Evolutionary conservation across 2,797 vertebrate genomes (phyloP).

Genomic region (Gallinago stenura): DNA sequence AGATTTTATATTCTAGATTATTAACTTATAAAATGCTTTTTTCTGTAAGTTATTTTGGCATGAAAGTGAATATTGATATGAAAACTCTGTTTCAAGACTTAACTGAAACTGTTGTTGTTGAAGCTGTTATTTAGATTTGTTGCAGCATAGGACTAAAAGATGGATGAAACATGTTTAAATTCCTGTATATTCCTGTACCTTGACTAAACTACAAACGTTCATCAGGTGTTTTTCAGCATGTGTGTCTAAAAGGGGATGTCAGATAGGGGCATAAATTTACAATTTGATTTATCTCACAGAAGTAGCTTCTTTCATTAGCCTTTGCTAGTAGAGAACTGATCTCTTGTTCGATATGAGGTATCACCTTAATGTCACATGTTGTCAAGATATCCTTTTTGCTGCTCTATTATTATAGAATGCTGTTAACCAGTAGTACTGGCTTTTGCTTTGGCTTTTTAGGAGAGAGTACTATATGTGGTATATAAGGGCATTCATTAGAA

Average conservation of each 20-base stretch:
- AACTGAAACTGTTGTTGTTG: not conserved
- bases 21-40: not conserved
- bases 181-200: not conserved
- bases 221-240: not conserved
- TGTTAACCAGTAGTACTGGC: not conserved
- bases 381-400: not conserved
- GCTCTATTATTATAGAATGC: not conserved
- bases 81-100: not conserved
- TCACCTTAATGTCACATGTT: not conserved
- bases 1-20: not conserved
- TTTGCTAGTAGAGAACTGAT: not conserved
- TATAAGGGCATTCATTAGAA: not conserved
- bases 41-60: not conserved
- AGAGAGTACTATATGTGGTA: fast-evolving
- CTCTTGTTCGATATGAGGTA: not conserved
- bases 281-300: not conserved
- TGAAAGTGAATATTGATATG: not conserved
- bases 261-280: not conserved
- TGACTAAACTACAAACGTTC: not conserved
- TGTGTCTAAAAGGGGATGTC: not conserved
- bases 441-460: not conserved
- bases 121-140: not conserved
- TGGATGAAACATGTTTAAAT: not conserved
- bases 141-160: not conserved
- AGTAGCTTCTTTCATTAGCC: not conserved